phyloP scores from a whole-genome alignment of 2,113 vertebrate genomes.

The Chascanopsetta lugubris region DNA sequence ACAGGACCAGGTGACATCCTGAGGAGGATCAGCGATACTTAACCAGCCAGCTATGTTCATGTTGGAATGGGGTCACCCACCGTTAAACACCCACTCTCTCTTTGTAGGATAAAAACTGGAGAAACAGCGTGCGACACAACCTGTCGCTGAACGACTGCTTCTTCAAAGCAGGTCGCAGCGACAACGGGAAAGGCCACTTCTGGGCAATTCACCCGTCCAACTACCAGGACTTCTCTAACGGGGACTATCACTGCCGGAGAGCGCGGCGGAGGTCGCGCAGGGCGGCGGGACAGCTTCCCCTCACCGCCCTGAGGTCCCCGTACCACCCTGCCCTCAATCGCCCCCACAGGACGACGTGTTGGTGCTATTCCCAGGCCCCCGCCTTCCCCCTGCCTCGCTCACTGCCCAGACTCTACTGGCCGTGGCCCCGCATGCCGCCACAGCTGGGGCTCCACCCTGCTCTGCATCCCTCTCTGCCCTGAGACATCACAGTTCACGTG shows the following conservation, averaged over 20 bases:
- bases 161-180: conserved; percentile 85
- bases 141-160: conserved; percentile 87
- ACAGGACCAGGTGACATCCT: conserved; percentile 53
- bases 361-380: conserved; percentile 73
- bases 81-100: conserved; percentile 15
- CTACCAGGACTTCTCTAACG: conserved; percentile 84
- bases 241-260: conserved; percentile 84
- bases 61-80: conserved; percentile 23
- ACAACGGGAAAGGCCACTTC: conserved; percentile 87
- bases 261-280: conserved; percentile 80
- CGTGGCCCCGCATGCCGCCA: conserved; percentile 65
- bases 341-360: conserved; percentile 59
- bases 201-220: conserved; percentile 86
- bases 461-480: conserved; percentile 43
- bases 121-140: conserved; percentile 87
- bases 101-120: conserved; percentile 87
- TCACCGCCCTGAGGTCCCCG: conserved; percentile 45
- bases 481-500: conserved; percentile 5
- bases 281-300: conserved; percentile 65
- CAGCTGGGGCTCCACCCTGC: conserved; percentile 38
- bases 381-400: conserved; percentile 54
- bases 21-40: conserved; percentile 53
- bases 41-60: conserved; percentile 32
- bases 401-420: conserved; percentile 74
- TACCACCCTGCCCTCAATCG: conserved; percentile 54